phyloP scores from a whole-genome alignment of 2,797 vertebrate genomes.

The Gobionotothen gibberifrons region DNA sequence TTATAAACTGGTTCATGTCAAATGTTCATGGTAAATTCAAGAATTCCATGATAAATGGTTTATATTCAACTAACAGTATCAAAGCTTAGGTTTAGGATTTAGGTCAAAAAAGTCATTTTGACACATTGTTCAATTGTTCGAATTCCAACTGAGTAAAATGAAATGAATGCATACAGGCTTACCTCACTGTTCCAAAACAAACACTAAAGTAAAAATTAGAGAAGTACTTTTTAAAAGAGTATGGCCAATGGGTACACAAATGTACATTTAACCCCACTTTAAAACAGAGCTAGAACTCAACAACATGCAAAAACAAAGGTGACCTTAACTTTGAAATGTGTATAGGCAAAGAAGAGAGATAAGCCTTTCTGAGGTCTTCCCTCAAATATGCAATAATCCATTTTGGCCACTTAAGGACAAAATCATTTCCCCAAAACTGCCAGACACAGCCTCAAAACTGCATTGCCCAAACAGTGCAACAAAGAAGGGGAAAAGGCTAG shows the following conservation, averaged over 20 bases:
- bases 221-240: background rate
- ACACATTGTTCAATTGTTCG: conserved; percentile 15
- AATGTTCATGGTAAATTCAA: too few species aligned
- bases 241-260: background rate
- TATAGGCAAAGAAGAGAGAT: background rate
- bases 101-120: background rate
- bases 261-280: background rate
- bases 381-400: background rate
- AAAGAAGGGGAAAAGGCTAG: background rate
- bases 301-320: background rate
- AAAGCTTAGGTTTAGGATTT: conserved; percentile 13
- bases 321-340: background rate
- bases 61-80: conserved; percentile 3
- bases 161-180: background rate
- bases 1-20: conserved; percentile 16
- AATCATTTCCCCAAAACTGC: background rate
- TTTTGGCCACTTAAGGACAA: background rate
- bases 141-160: conserved; percentile 1
- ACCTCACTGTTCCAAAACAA: background rate
- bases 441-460: background rate
- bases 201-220: background rate
- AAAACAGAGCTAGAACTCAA: background rate
- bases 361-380: background rate
- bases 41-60: background rate
- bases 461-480: background rate